A percentile compares a stretch with the other conserved stretches of the same genome.
Evolutionary conservation across 2,888 invertebrate species (phyloP).

Genomic region (Rhingia campestris): DNA sequence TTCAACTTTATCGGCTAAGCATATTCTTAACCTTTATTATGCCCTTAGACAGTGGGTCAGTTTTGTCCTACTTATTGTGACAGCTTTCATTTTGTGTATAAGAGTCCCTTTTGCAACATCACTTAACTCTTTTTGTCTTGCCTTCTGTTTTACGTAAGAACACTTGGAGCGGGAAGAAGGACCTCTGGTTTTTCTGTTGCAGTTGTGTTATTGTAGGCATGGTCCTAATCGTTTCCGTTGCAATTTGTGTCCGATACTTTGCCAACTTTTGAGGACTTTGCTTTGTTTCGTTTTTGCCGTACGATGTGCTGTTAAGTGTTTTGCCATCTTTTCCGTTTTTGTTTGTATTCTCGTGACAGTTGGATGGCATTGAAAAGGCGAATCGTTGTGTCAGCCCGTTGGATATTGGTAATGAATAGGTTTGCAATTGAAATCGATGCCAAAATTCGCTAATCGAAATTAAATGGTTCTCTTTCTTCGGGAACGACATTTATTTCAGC

Average conservation of each 20-base stretch:
- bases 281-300: constrained; percentile 10
- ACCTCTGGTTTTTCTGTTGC: constrained; percentile 30
- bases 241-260: constrained; percentile 57
- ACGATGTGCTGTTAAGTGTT: constrained; percentile 37
- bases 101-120: constrained; percentile 34
- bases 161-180: not conserved
- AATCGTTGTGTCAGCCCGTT: constrained; percentile 7
- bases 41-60: constrained; percentile 38
- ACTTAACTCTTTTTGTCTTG: constrained; percentile 39
- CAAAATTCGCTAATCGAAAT: constrained; percentile 65
- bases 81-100: constrained; percentile 4
- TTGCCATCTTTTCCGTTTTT: not conserved
- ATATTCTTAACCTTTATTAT: constrained; percentile 37
- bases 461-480: constrained; percentile 17
- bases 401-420: constrained; percentile 50
- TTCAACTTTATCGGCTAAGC: constrained; percentile 20
- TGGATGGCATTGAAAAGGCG: constrained; percentile 3
- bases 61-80: not conserved
- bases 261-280: constrained; percentile 50
- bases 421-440: constrained; percentile 63
- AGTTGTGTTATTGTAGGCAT: constrained; percentile 41
- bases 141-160: not conserved
- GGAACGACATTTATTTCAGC: not conserved
- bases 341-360: constrained; percentile 16
- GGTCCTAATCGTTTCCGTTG: constrained; percentile 61